A percentile compares a stretch with the other conserved stretches of the same genome.
These are phyloP conservation scores for Sipha maydis DNA, from an alignment of 2,888 invertebrate genomes.

Conservation along the genomic window DNA sequence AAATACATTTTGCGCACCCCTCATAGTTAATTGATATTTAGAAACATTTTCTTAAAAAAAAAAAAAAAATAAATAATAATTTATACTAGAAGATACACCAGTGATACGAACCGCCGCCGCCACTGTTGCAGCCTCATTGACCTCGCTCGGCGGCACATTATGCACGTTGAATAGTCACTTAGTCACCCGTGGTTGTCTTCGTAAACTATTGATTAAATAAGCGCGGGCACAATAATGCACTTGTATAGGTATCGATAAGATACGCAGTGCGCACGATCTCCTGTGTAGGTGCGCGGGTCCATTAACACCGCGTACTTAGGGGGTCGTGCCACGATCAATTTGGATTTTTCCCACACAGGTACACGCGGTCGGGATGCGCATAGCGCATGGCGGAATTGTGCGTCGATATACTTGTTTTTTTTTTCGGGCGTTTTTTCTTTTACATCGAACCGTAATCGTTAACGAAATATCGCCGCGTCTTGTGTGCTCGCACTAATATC, in stretches of 20 bases:
- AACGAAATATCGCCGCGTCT: not conserved
- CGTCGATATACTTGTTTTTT: not conserved
- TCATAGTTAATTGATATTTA: too few relatives aligned
- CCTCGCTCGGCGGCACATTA: too few relatives aligned
- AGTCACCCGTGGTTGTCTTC: too few relatives aligned
- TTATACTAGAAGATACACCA: too few relatives aligned
- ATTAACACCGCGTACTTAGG: not conserved
- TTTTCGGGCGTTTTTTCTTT: not conserved
- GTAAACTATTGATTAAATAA: too few relatives aligned
- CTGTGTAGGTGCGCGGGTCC: not conserved
- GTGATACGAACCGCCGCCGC: too few relatives aligned
- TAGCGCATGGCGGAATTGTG: not conserved
- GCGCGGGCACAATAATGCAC: not conserved
- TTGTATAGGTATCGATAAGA: too few relatives aligned
- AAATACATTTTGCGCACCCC: too few relatives aligned
- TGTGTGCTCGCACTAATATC: not conserved
- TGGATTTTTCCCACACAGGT: not conserved
- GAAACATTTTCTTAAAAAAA: too few relatives aligned
- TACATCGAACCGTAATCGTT: not conserved
- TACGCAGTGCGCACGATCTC: not conserved
- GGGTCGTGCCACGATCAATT: not conserved
- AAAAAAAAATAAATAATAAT: too few relatives aligned
- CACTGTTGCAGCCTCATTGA: too few relatives aligned
- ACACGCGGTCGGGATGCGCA: not conserved
- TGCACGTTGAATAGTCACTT: too few relatives aligned